phyloP scores from a whole-genome alignment of 2,888 invertebrate species.

The Dicyrtoma fusca region DNA sequence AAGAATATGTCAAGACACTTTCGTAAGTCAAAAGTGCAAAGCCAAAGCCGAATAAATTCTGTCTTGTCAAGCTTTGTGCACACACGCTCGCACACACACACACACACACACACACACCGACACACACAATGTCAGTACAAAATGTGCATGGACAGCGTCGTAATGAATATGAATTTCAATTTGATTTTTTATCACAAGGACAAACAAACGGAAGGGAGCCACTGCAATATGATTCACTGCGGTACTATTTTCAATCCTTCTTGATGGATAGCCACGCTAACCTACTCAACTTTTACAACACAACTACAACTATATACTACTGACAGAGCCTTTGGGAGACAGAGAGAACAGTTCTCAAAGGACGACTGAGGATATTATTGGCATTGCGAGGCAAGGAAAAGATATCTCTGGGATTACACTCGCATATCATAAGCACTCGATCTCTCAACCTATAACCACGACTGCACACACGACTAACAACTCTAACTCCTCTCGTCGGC shows the following conservation, averaged over 20 bases:
- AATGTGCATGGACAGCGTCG: not conserved
- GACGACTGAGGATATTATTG: not conserved
- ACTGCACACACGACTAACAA: too few relatives aligned
- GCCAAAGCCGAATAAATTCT: too few relatives aligned
- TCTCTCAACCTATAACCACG: too few relatives aligned
- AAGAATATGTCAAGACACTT: too few relatives aligned
- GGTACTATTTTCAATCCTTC: conserved; percentile 24
- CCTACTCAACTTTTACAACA: not conserved
- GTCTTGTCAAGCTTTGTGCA: too few relatives aligned
- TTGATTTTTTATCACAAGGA: not conserved
- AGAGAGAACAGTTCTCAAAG: not conserved
- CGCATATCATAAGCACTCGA: too few relatives aligned
- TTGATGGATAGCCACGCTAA: not conserved
- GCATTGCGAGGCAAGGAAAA: not conserved
- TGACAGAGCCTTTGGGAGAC: not conserved
- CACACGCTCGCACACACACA: too few relatives aligned
- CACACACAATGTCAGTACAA: too few relatives aligned
- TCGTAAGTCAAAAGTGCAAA: too few relatives aligned
- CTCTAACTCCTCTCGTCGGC: too few relatives aligned
- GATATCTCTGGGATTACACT: too few relatives aligned
- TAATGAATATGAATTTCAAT: conserved; percentile 6
- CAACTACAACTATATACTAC: not conserved
- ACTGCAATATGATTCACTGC: conserved; percentile 29
- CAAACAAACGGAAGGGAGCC: conserved; percentile 1
- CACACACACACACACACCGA: too few relatives aligned